These are phyloP conservation scores for Loris lydekkerianus DNA, from an alignment of 2,797 vertebrate species.

Conservation along the genomic window DNA sequence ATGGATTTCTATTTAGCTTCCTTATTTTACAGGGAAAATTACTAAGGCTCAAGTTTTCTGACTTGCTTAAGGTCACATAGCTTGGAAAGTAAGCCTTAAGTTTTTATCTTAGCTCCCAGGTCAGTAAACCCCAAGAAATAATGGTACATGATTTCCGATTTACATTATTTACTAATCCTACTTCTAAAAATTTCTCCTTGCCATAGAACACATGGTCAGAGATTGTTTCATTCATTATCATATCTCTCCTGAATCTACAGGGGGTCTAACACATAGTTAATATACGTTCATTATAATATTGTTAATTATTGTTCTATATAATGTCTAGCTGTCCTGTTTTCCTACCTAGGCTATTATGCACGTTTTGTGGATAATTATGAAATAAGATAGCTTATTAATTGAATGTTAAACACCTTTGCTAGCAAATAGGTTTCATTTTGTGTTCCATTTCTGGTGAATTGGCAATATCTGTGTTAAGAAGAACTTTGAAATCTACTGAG, in stretches of 20 bases:
- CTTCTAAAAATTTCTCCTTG: constrained; percentile 43
- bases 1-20: constrained; percentile 33
- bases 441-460: constrained; percentile 47
- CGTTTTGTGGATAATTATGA: neutral
- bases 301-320: too few relatives aligned
- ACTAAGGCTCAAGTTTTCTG: constrained; percentile 49
- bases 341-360: constrained; percentile 17
- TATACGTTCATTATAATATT: neutral
- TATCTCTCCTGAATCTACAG: constrained; percentile 48
- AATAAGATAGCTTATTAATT: constrained; percentile 30
- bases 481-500: constrained; percentile 21
- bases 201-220: constrained; percentile 3
- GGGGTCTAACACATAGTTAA: neutral
- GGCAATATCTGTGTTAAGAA: constrained; percentile 2
- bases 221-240: constrained; percentile 21
- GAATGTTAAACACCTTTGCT: constrained; percentile 23
- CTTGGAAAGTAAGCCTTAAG: constrained; percentile 58
- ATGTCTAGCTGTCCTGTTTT: constrained; percentile 44
- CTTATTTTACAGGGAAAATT: constrained; percentile 55
- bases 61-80: constrained; percentile 9
- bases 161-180: constrained; percentile 48
- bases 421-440: constrained; percentile 54
- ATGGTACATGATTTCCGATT: constrained; percentile 40
- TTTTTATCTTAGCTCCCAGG: constrained; percentile 43
- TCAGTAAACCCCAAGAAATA: constrained; percentile 27